These are phyloP conservation scores for Amia ocellicauda DNA, from an alignment of 2,113 vertebrate species.

Conservation along the genomic window DNA sequence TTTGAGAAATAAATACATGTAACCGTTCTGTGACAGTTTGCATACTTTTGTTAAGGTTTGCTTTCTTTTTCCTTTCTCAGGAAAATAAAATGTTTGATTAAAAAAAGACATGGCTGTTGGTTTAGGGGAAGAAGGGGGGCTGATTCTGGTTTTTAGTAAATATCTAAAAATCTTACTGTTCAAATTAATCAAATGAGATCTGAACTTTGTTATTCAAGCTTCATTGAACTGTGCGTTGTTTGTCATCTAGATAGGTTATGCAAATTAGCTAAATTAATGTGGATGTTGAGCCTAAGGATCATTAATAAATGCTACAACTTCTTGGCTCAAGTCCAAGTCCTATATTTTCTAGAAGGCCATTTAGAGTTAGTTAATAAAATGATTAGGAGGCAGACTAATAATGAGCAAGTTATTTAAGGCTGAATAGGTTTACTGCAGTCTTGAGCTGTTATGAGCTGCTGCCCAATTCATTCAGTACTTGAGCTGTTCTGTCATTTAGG, in stretches of 20 bases:
- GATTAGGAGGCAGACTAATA: conserved; percentile 34
- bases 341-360: conserved; percentile 36
- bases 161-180: conserved; percentile 39
- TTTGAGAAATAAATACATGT: neutral
- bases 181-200: conserved; percentile 42
- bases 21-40: neutral
- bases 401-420: conserved; percentile 19
- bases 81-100: conserved; percentile 3
- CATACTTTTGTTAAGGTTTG: neutral
- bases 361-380: conserved; percentile 46
- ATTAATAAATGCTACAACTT: conserved; percentile 38
- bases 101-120: conserved; percentile 13
- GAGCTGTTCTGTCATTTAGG: no score
- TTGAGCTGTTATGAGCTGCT: no score
- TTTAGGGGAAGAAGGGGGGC: conserved; percentile 24
- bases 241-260: conserved; percentile 33
- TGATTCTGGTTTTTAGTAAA: conserved; percentile 13
- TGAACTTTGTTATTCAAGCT: conserved; percentile 50
- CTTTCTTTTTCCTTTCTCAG: neutral
- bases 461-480: no score
- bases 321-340: conserved; percentile 24
- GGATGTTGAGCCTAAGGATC: conserved; percentile 34
- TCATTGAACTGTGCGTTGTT: conserved; percentile 43
- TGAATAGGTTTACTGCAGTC: neutral
- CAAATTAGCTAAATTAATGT: conserved; percentile 38